These are phyloP conservation scores for Percopsis transmontana DNA, from an alignment of 2,113 vertebrate genomes.

Conservation along the genomic window DNA sequence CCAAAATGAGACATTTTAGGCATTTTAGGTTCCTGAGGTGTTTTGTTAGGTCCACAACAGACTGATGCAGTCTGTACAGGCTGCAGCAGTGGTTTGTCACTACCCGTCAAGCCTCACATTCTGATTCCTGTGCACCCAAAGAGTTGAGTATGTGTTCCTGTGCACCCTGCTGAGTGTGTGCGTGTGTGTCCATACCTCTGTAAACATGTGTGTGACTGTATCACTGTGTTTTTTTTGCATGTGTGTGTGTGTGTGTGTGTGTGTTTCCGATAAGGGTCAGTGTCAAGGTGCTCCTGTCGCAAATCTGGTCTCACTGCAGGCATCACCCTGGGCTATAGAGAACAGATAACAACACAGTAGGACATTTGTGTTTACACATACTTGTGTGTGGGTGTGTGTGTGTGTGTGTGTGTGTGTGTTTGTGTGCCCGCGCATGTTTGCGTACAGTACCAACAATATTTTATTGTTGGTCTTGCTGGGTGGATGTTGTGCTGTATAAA, in stretches of 20 bases:
- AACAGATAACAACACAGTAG: conserved; percentile 36
- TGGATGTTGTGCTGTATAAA: not conserved
- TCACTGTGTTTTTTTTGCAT: not conserved
- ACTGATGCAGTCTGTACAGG: conserved; percentile 49
- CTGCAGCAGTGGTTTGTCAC: conserved; percentile 71
- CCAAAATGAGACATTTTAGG: no score
- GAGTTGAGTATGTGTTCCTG: conserved; percentile 26
- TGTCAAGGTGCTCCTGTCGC: conserved; percentile 39
- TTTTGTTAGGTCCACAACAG: conserved; percentile 22
- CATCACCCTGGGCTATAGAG: conserved; percentile 35
- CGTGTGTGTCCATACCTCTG: conserved; percentile 7
- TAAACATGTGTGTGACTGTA: not conserved
- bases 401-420: not conserved
- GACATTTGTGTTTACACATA: not conserved
- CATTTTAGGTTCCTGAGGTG: no score
- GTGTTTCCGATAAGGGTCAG: conserved; percentile 19
- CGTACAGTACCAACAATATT: not conserved
- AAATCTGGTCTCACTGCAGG: conserved; percentile 42
- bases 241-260: conserved; percentile 4
- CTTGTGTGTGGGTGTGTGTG: not conserved
- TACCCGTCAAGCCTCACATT: conserved; percentile 54
- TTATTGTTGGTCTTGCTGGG: not conserved
- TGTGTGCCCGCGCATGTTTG: not conserved
- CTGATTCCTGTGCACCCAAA: conserved; percentile 41
- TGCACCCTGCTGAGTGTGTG: conserved; percentile 3